A percentile compares a stretch with the other conserved stretches of the same genome.
phyloP scores from a whole-genome alignment of 1,140 invertebrate genomes.

The Heterodera carotae region DNA sequence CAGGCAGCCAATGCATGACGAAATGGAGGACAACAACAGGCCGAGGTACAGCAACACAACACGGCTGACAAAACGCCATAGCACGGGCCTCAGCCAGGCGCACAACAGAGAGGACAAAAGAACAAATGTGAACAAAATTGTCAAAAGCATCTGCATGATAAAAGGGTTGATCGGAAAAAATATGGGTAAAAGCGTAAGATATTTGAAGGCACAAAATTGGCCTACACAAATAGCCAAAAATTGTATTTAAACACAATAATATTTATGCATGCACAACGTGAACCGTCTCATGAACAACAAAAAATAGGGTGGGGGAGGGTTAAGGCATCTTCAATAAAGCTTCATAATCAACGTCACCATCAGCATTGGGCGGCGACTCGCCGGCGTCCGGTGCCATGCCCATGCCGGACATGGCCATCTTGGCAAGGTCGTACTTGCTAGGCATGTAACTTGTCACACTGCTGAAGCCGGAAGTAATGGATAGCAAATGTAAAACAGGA shows the following conservation, averaged over 20 bases:
- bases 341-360: slow-evolving; percentile 63
- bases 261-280: too few species aligned
- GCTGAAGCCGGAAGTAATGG: slow-evolving; percentile 39
- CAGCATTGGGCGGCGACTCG: slow-evolving; percentile 53
- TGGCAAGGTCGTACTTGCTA: slow-evolving; percentile 60
- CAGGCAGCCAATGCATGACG: slow-evolving; percentile 1
- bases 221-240: not conserved
- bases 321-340: slow-evolving; percentile 69
- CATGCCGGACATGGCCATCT: slow-evolving; percentile 59
- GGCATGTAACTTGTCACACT: slow-evolving; percentile 59
- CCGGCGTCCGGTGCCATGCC: slow-evolving; percentile 38
- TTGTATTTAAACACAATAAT: not conserved
- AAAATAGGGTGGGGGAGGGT: too few species aligned
- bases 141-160: slow-evolving; percentile 3
- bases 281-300: too few species aligned
- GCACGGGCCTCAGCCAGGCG: not conserved
- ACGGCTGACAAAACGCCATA: not conserved
- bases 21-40: slow-evolving; percentile 6
- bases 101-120: not conserved
- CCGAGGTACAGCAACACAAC: not conserved
- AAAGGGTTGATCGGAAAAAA: not conserved
- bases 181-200: not conserved
- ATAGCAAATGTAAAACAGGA: too few species aligned
- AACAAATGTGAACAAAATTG: not conserved
- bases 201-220: not conserved